Evolutionary conservation across 1,140 invertebrate species (phyloP).

Genomic region (Drosophila saltans): DNA sequence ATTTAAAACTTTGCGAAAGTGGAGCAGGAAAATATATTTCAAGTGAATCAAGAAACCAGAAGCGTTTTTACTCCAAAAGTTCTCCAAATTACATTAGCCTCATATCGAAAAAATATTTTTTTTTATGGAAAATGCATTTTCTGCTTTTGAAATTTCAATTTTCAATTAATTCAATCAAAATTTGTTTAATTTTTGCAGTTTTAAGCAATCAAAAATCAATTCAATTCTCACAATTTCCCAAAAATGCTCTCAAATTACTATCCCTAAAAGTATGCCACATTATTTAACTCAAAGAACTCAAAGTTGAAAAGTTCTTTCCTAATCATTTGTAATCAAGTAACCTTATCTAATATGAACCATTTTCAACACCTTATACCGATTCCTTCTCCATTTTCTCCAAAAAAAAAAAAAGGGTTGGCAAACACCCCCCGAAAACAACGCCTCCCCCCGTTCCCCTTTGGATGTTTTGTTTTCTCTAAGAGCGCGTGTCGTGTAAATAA

Average conservation of each 20-base stretch:
- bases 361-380: not conserved
- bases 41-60: too few species aligned
- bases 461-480: constrained; percentile 23
- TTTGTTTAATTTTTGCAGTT: too few species aligned
- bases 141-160: too few species aligned
- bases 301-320: not conserved
- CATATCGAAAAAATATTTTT: too few species aligned
- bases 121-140: too few species aligned
- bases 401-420: constrained; percentile 55
- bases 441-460: not conserved
- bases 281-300: not conserved
- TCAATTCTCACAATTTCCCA: not conserved
- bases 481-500: constrained; percentile 68
- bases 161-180: too few species aligned
- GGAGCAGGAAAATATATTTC: too few species aligned
- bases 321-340: constrained; percentile 13
- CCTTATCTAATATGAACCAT: constrained; percentile 1
- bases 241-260: not conserved
- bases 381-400: constrained; percentile 26
- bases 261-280: not conserved
- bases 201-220: too few species aligned
- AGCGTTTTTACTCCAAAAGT: too few species aligned
- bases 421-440: not conserved
- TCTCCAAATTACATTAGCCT: too few species aligned
- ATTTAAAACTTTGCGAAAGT: not conserved